Evolutionary conservation across 1,140 invertebrate genomes (phyloP).

Genomic region (Mercenaria mercenaria): DNA sequence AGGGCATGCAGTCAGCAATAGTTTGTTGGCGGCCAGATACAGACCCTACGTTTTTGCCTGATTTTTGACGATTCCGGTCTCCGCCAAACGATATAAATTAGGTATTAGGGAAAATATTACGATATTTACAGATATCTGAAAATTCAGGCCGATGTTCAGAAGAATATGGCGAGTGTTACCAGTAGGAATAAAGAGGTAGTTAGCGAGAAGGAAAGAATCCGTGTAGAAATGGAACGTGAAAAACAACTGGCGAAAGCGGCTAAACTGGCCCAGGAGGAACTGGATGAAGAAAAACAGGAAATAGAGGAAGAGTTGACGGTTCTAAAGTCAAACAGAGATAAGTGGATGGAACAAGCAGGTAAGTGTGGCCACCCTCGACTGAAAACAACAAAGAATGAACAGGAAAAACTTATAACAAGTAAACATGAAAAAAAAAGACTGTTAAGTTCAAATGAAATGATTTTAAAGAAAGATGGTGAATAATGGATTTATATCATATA

Average conservation of each 20-base stretch:
- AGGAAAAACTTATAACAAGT: no score
- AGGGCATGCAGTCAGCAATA: no score
- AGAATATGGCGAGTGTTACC: background rate
- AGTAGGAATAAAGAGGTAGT: background rate
- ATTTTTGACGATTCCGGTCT: no score
- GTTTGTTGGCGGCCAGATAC: no score
- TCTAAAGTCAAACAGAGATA: background rate
- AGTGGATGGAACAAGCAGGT: background rate
- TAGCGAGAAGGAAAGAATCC: background rate
- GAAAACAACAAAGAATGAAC: background rate
- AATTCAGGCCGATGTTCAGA: background rate
- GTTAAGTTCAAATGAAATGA: no score
- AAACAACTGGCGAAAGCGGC: background rate
- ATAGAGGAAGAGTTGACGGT: background rate
- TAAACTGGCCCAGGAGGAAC: background rate
- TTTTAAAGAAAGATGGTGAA: no score
- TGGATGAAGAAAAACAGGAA: background rate
- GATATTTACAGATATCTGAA: background rate
- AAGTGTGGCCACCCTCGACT: background rate
- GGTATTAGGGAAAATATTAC: no score
- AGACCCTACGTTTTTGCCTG: no score
- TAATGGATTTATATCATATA: background rate
- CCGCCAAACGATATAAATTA: no score
- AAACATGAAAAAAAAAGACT: no score
- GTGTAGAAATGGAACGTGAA: background rate